Conservation (phyloP, 2,113 vertebrate genomes). For the Pavo muticus region DNA sequence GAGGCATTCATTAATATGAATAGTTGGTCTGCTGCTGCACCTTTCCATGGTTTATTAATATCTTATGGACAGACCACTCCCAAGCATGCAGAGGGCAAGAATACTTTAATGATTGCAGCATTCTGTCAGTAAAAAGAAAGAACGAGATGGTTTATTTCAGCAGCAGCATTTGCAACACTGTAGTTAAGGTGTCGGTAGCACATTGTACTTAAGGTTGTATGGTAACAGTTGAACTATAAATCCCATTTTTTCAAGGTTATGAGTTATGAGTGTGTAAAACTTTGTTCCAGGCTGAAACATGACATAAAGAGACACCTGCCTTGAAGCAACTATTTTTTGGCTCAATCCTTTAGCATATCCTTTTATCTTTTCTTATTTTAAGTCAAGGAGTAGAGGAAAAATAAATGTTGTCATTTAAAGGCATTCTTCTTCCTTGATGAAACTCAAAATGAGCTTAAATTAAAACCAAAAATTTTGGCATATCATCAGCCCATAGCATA, state of each 20-base stretch:
- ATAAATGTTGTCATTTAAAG: slow-evolving; percentile 17
- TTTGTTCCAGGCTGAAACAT: slow-evolving; percentile 39
- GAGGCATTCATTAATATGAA: slow-evolving; percentile 67
- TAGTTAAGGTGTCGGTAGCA: slow-evolving; percentile 1
- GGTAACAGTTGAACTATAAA: slow-evolving; percentile 34
- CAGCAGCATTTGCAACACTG: neutral
- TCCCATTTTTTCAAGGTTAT: neutral
- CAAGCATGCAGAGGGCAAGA: slow-evolving; percentile 68
- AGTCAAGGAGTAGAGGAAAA: slow-evolving; percentile 1
- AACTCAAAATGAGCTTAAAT: slow-evolving; percentile 35
- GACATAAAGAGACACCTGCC: slow-evolving; percentile 35
- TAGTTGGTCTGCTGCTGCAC: slow-evolving; percentile 61
- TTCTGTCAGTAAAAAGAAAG: slow-evolving; percentile 20
- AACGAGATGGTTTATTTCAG: slow-evolving; percentile 24
- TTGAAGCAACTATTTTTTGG: slow-evolving; percentile 36
- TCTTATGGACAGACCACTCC: slow-evolving; percentile 68
- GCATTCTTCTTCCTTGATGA: neutral
- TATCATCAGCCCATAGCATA: neutral
- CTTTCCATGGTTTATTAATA: slow-evolving; percentile 76
- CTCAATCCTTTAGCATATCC: neutral
- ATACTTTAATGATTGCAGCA: slow-evolving; percentile 57
- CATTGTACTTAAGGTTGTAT: neutral
- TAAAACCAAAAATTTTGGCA: slow-evolving; percentile 3
- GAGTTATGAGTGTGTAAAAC: slow-evolving; percentile 12
- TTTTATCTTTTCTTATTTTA: slow-evolving; percentile 23